Base-by-base conservation (phyloP, 2,797 vertebrate species). In the Triplophysa yarkandensis region DNA sequence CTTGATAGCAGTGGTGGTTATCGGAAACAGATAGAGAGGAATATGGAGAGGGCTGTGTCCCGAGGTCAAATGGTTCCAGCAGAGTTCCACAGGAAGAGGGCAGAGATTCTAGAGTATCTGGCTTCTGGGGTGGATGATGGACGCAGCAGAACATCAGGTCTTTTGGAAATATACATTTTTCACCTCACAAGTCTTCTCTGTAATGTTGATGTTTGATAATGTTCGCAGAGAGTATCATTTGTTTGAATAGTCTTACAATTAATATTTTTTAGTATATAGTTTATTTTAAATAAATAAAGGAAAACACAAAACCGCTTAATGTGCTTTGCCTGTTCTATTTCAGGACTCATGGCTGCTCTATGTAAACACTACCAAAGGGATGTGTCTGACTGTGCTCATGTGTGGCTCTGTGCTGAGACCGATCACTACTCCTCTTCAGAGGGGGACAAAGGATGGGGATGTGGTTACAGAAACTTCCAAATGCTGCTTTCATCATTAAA, bases 391-490 rank as follows among this genome's bases (percentile, higher is more conserved):
- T 88, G 86, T 58, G 88, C 73, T n/a, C 93, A 44, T 0, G 93
- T 97, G 25, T 98, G 95, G 96, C 92, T 98, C 77, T 94, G 94
- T 74, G 43, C 92, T 0, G 91, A 87, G 78, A 92, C 94, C 1
- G 94, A 98, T 85, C 95, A 98, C 85, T 98, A 91, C 89, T 92
- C 93, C 67, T 94, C 92, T 8, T 96, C 95, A 11, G 85, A 83
- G 16, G 96, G 96, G 0, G 96, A 98, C 78, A 90, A 83, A 87
- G 95, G 96, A 82, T 98, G 97, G 97, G 96, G 96, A 21, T 98
- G 97, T 13, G 96, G 97, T 62, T 98, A 97, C 89, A 93, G 97
- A 84, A 98, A 98, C 87, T 92, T 97, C 85, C 97, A 98, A 82
- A 98, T 98, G 94, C 86, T 98, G 2, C 87, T 97, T 77, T 98